Conservation (phyloP, 92 coral and sea anemone species). For the Parazoanthus darwini region DNA sequence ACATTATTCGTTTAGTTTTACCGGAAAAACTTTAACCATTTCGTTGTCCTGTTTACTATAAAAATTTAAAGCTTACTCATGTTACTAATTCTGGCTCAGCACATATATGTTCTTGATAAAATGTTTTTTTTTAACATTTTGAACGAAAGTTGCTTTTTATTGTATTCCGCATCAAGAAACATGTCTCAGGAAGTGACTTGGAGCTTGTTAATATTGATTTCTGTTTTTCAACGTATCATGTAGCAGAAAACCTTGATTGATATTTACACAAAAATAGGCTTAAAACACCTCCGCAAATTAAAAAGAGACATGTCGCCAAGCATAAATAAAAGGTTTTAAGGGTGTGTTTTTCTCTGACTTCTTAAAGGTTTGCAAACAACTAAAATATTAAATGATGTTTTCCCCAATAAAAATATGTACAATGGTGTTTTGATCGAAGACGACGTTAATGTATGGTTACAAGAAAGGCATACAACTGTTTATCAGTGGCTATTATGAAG, state of each 20-base stretch:
- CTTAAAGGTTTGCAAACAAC: neutral
- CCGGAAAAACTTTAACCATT: neutral
- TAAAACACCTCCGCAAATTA: neutral
- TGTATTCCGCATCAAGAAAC: constrained; percentile 1
- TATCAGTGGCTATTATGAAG: neutral
- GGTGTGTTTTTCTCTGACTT: neutral
- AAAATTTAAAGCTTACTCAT: neutral
- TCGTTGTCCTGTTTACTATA: neutral
- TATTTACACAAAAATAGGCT: neutral
- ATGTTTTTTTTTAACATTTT: neutral
- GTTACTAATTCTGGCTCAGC: neutral
- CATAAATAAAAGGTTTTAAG: too few species aligned
- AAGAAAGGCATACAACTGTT: neutral
- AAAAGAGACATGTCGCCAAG: neutral
- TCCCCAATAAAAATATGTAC: neutral
- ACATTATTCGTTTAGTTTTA: neutral
- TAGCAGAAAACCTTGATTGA: neutral
- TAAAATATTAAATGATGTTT: neutral
- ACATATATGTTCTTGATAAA: neutral
- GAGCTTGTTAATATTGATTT: constrained; percentile 8
- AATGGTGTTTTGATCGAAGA: neutral
- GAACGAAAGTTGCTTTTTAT: neutral
- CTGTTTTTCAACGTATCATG: constrained; percentile 1
- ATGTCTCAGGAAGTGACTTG: constrained; percentile 18
- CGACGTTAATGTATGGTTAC: neutral